Evolutionary conservation across 2,113 vertebrate genomes (phyloP).

Genomic region (Macroglossus sobrinus): DNA sequence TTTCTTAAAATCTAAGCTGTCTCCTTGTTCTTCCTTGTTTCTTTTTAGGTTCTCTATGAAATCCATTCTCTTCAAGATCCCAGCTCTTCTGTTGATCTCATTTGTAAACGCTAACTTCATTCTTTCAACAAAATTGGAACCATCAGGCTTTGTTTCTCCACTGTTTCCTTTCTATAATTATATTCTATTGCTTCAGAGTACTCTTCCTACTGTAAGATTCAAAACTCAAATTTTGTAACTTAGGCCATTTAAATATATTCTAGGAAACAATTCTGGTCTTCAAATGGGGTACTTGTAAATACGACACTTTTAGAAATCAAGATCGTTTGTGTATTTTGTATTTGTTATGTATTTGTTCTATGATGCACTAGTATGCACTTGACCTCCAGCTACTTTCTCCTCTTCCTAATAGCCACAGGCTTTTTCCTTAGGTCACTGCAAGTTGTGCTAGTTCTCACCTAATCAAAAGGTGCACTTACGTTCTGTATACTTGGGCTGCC

Average conservation of each 20-base stretch:
- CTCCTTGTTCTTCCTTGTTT: neutral
- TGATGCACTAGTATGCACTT: neutral
- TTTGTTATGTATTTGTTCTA: neutral
- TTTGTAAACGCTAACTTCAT: neutral
- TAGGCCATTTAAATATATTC: neutral
- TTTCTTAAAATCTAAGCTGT: neutral
- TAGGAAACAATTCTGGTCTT: neutral
- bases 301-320: slow-evolving; percentile 6
- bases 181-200: neutral
- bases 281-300: neutral
- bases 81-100: neutral
- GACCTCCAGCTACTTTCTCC: neutral
- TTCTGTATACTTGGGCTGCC: neutral
- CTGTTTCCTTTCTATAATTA: neutral
- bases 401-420: neutral
- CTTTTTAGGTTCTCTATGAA: neutral
- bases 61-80: neutral
- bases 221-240: neutral
- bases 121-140: neutral
- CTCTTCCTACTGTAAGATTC: neutral
- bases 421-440: neutral
- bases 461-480: neutral
- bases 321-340: neutral
- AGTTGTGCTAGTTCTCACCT: neutral
- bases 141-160: neutral